These are phyloP conservation scores for Pogona vitticeps DNA, from an alignment of 2,113 vertebrate species.

Conservation along the genomic window DNA sequence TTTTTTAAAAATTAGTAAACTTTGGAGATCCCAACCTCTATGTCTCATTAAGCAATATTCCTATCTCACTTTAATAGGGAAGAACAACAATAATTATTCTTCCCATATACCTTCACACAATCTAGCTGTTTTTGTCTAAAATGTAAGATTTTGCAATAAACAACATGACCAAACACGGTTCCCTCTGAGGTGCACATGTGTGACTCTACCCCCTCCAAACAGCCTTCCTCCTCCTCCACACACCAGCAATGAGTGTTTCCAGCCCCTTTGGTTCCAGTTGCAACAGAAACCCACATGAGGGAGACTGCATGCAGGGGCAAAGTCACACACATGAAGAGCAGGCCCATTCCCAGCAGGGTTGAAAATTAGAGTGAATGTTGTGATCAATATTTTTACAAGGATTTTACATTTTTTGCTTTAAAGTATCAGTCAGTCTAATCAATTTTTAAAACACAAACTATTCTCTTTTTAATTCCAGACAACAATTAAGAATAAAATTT, in stretches of 20 bases:
- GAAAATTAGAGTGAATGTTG: too few relatives aligned
- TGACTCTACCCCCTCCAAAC: too few relatives aligned
- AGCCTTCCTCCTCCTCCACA: too few relatives aligned
- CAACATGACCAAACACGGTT: not conserved
- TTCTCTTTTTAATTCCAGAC: not conserved
- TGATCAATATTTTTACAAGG: too few relatives aligned
- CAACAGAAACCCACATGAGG: too few relatives aligned
- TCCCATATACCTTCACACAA: not conserved
- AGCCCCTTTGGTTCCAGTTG: too few relatives aligned
- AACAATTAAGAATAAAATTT: constrained; percentile 6
- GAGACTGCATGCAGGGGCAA: too few relatives aligned
- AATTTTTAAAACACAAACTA: too few relatives aligned
- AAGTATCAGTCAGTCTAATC: not conserved
- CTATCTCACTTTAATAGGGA: not conserved
- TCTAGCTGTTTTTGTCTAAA: not conserved
- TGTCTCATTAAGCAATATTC: not conserved
- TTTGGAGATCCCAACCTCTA: not conserved
- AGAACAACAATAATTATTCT: not conserved
- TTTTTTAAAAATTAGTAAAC: not conserved
- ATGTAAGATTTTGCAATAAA: not conserved
- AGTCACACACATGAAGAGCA: too few relatives aligned
- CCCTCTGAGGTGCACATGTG: too few relatives aligned
- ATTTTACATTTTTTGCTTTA: not conserved
- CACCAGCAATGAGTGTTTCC: too few relatives aligned
- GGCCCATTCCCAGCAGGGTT: too few relatives aligned